Base-by-base conservation (phyloP, 2,888 invertebrate genomes). In the Kuschelorhynchus macadamiae region DNA sequence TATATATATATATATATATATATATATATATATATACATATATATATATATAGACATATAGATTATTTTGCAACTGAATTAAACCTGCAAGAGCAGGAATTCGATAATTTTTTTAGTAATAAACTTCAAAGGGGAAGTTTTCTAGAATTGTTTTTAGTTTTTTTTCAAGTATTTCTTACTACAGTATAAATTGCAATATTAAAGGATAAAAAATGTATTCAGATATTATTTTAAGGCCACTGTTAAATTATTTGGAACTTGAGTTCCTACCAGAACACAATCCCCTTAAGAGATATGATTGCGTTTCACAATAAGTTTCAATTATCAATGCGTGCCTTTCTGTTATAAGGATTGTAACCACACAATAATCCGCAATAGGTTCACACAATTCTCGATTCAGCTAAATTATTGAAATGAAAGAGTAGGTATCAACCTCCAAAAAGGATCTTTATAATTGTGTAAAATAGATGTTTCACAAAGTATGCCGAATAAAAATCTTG, bases 181-280 rank as follows among this genome's bases (percentile, higher is more conserved):
- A 67, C 67, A 67, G 67, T 67, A 67, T 67, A 67, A 67, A 67
- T 62, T 62, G 67, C 62, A 57, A 61, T 55, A 61, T 50, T 55
- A 61, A 67, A 56, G 30, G 55, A 56, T 52, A 57, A 67, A 62
- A 67, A 62, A 66, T 46, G 33, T 49, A 36, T 61, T 68, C 61
- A 64, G 64, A 71, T 71, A 71, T 71, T 61, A 41, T 56, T 17
- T 60, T 71, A 71, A 71, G 71, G 71, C 71, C 71, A 71, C 71
- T 67, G 71, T 67, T 71, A 61, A 55, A 61, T 55, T 61, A 55
- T 56, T 47, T 52, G 67, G 67, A 67, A 67, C 67, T 52, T 55
- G 11, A 4, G 67, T 67, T 61, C 67, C 67, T 67, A 61, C 67
- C 20, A 56, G 56, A 41, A 42, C 67, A 67, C 52, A 62, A 67